Evolutionary conservation across 2,888 invertebrate genomes (phyloP), one percentile per base, ranked within the genome.

Genomic region (Allophyes oxyacanthae): DNA sequence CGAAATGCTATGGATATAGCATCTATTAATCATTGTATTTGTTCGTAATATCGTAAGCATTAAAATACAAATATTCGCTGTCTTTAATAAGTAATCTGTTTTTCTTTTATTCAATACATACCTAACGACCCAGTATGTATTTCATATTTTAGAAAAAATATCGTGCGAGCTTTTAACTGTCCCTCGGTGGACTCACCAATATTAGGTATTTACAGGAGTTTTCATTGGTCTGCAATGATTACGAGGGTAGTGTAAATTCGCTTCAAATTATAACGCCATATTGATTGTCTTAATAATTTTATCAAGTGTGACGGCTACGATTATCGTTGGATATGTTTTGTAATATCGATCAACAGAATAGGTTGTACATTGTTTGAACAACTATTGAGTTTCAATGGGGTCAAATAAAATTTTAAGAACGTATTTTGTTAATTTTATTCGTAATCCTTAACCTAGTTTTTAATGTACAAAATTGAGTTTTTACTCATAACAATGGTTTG

Each of bases 361-460:
- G 89, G 88, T 90, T 91, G 90, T 91, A 91, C 77, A 89, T 87
- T 89, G 89, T 92, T 91, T 89, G 85, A 83, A 87, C 75, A 82
- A 88, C 79, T 87, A 84, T 87, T 92, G 87, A 90, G 90, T 93
- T 91, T 91, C 82, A 85, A 88, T 90, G 91, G 90, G 89, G 91
- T 91, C 92, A 91, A 92, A 93, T 92, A 92, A 92, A 93, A 90
- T 83, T 91, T 89, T 91, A 92, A 92, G 91, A 91, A 89, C 81
- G 81, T 86, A 81, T 57, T 38, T 50, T 11, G 45, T 43, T 52
- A 32, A 40, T 72, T 75, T 78, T 64, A 67, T 67, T 73, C 10
- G 43, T 45, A 32, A 42, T 36, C 49, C 66, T 62, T 65, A 49
- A 30, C 38, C 52, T 54, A 58, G 15, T 40, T 28, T 40, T 28